Base-by-base conservation (phyloP, 2,888 invertebrate species). In the Cephus sareptanus region DNA sequence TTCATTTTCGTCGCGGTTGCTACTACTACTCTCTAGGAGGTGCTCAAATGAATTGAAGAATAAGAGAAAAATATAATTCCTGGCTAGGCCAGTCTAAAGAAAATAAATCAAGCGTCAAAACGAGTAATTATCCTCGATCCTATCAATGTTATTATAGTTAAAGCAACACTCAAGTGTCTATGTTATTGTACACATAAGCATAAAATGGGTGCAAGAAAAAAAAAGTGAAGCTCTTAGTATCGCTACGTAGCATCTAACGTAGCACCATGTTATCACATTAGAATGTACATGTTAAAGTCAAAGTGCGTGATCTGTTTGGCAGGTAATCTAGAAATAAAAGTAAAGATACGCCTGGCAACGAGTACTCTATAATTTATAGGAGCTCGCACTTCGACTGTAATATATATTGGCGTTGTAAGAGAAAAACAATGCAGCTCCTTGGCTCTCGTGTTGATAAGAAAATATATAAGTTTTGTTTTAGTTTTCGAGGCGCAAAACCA, bases 231-330 rank as follows among this genome's bases (percentile, higher is more conserved):
- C 56, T 23, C 23, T 23, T 56, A 56, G 9, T 56, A 56, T 56
- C 56, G 9, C 23, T 15, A 40, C 15, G 23, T 23, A 23, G 23
- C 56, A 56, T 56, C 23, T 23, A 23, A 56, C 56, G 23, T 23
- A 56, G 56, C 4, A 56, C 56, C 56, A 56, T 56, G 23, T 56
- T 56, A 56, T 56, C 23, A 56, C 9, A 56, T 78, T 77, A 83
- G 79, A 75, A 85, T 86, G 85, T 87, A 85, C 86, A 86, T 86
- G 84, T 82, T 83, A 85, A 81, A 81, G 85, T 87, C 81, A 80
- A 81, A 80, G 84, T 84, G 80, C 74, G 75, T 77, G 79, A 82
- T 81, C 80, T 56, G 76, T 34, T 31, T 70, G 37, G 15, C 56
- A 69, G 15, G 15, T n/a, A 69, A 34, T 30, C 75, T 37, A n/a